These are phyloP conservation scores for Chaetorhynchus papuensis DNA, from an alignment of 2,113 vertebrate species.

Conservation along the genomic window DNA sequence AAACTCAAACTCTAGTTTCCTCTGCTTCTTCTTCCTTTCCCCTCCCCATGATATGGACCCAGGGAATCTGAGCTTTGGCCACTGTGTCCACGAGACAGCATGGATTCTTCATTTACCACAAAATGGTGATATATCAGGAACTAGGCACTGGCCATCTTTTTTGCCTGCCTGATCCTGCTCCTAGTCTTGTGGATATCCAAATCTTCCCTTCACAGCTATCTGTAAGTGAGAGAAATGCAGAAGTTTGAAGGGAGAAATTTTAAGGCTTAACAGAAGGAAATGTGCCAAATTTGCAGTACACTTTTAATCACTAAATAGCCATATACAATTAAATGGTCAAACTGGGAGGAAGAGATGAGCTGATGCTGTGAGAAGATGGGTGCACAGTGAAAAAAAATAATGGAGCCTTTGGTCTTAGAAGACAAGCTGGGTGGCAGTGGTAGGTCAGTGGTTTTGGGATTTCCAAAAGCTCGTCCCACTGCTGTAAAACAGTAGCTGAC, in stretches of 20 bases:
- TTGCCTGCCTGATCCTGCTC: neutral
- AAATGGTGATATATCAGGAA: neutral
- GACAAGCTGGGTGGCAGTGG: neutral
- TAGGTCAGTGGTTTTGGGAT: neutral
- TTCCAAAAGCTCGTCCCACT: neutral
- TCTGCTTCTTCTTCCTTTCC: neutral
- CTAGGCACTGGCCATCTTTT: neutral
- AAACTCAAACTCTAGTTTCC: neutral
- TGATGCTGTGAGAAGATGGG: neutral
- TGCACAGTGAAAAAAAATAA: neutral
- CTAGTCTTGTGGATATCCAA: neutral
- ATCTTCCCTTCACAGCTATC: neutral
- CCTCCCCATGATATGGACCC: fast-evolving
- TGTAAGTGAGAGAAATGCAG: neutral
- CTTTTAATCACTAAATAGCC: neutral
- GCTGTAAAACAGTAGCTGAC: neutral
- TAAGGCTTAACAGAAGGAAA: neutral
- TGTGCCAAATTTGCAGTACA: neutral
- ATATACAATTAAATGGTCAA: neutral
- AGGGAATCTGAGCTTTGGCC: neutral
- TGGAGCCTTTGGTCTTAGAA: neutral
- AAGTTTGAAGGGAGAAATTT: neutral
- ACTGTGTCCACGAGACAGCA: neutral
- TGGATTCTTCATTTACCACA: neutral
- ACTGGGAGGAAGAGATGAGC: neutral